Evolutionary conservation across 2,888 invertebrate genomes (phyloP), one percentile per base, ranked within the genome.

Genomic region (Mythimna impura): DNA sequence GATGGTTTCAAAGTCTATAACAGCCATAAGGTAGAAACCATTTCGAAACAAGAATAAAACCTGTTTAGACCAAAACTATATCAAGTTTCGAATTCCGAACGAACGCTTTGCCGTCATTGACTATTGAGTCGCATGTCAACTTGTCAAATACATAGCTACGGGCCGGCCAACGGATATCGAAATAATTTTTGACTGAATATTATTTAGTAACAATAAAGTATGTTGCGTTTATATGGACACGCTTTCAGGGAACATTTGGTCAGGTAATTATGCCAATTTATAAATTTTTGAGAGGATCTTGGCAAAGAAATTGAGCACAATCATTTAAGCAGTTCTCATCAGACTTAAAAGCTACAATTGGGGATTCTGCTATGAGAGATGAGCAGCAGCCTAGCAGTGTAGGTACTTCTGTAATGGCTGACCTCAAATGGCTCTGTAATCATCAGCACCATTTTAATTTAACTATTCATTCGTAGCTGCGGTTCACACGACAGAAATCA

Each of bases 31-130:
- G 47, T 20, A 7, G 17, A 47, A 6, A 47, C 14, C 1, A 17
- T 47, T 17, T 20, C 6, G 6, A 14, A n/a, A 14, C 5, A 43
- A 22, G 43, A n/a, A 67, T 60, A 65, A 66, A 73, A 83, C 71
- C 77, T 77, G 62, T 80, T 69, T 25, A 43, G 12, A 57, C 20
- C 40, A 17, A 30, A 70, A 69, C 52, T 63, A 17, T 64, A 73
- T 47, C 50, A 69, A 63, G 61, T 83, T 86, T 86, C 73, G 67
- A 87, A 86, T 83, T 80, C 87, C 54, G 82, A 86, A 86, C 83
- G 82, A 76, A 74, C 52, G 43, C 54, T 75, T 55, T 25, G 57
- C 66, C 66, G 76, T 81, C 82, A 20, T 47, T 7, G 43, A 14
- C 14, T 76, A 74, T 7, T 58, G 34, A 73, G 72, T 69, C 47